Conservation (phyloP, 2,797 vertebrate species). For the Huso huso region DNA sequence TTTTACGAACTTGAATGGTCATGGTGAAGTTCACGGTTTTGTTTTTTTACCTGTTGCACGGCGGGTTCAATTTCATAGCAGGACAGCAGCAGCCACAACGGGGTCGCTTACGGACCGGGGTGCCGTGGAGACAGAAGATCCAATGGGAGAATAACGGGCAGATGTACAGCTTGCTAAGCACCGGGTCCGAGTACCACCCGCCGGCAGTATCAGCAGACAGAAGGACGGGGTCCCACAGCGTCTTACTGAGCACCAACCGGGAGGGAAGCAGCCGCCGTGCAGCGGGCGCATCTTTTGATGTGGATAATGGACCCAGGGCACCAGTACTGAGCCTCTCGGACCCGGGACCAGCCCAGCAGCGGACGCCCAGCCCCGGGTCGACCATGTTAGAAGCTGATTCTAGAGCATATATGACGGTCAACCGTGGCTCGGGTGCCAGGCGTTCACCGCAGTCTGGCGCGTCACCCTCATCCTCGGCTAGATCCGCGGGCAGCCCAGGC, state of each 20-base stretch:
- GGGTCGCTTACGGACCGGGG: constrained; percentile 19
- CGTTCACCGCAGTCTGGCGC: neutral
- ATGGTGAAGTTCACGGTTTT: constrained; percentile 43
- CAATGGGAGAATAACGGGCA: constrained; percentile 62
- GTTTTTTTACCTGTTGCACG: constrained; percentile 24
- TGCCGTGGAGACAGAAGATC: constrained; percentile 53
- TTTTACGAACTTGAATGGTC: neutral
- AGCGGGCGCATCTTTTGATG: constrained; percentile 9
- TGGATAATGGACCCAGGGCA: neutral
- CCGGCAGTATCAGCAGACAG: constrained; percentile 19
- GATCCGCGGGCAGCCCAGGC: constrained; percentile 20
- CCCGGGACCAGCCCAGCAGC: neutral
- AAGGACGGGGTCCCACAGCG: constrained; percentile 30
- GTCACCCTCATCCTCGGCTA: neutral
- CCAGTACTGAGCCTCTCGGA: neutral
- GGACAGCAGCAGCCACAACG: constrained; percentile 37
- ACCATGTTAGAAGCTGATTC: constrained; percentile 24
- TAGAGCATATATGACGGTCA: constrained; percentile 30
- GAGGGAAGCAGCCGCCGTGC: constrained; percentile 25
- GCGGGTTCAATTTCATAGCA: constrained; percentile 34
- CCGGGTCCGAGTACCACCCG: constrained; percentile 45
- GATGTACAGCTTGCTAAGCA: constrained; percentile 56
- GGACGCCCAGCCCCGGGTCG: constrained; percentile 1
- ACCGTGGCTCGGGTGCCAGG: constrained; percentile 17
- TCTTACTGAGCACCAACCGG: constrained; percentile 38